Conservation (phyloP, 1,140 invertebrate species). For the Brachionus angularis region DNA sequence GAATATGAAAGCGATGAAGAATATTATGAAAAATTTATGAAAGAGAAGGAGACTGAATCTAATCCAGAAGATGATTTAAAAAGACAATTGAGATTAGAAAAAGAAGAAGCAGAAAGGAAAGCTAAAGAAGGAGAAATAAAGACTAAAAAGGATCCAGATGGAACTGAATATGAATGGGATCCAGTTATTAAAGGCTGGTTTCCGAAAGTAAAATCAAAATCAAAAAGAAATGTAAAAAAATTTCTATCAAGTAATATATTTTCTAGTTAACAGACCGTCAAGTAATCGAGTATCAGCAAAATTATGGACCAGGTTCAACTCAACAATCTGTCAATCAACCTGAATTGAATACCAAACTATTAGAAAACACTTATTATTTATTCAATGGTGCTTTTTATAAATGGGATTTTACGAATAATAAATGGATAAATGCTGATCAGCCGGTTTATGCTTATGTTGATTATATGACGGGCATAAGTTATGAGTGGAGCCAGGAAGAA, state of each 20-base stretch:
- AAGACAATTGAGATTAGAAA: slow-evolving; percentile 24
- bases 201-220: too few relatives aligned
- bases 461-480: slow-evolving; percentile 26
- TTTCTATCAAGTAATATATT: too few relatives aligned
- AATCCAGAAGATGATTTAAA: slow-evolving; percentile 10
- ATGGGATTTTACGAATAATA: slow-evolving; percentile 28
- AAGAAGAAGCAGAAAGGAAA: slow-evolving; percentile 29
- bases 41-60: neutral
- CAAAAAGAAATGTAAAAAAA: neutral
- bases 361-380: slow-evolving; percentile 26
- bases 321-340: neutral
- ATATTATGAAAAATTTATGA: slow-evolving; percentile 19
- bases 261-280: slow-evolving; percentile 16
- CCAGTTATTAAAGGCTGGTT: slow-evolving; percentile 35
- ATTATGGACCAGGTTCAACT: neutral
- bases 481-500: slow-evolving; percentile 38
- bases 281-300: slow-evolving; percentile 35
- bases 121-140: slow-evolving; percentile 28
- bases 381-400: slow-evolving; percentile 40
- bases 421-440: neutral
- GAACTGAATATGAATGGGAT: slow-evolving; percentile 85
- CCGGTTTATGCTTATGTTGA: slow-evolving; percentile 37
- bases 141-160: slow-evolving; percentile 80
- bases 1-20: slow-evolving; percentile 35
- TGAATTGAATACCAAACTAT: slow-evolving; percentile 6